Percentiles rank a stretch among this genome's conserved stretches.
These are phyloP conservation scores for Punctoribates punctum DNA, from an alignment of 2,888 invertebrate species.

Conservation along the genomic window DNA sequence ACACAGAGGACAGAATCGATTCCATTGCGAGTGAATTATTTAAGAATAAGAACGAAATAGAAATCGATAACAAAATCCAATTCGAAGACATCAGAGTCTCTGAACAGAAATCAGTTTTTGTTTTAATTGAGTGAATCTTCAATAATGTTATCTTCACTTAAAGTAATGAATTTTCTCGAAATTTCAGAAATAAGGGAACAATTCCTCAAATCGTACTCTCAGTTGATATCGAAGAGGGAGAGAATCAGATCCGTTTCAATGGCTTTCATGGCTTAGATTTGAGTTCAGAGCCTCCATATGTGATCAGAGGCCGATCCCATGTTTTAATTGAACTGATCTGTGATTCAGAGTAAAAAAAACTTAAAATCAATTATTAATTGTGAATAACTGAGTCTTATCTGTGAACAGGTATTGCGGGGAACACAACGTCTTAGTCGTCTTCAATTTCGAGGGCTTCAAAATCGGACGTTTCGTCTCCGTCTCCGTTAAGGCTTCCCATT, in stretches of 20 bases:
- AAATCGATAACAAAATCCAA: neutral
- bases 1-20: neutral
- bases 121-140: neutral
- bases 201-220: neutral
- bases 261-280: slow-evolving; percentile 5
- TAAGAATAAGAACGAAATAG: neutral
- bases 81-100: neutral
- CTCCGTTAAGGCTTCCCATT: neutral
- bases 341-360: neutral
- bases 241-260: neutral
- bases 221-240: neutral
- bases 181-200: neutral
- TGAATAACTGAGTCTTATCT: too few species aligned
- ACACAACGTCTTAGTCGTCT: neutral
- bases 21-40: neutral
- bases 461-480: neutral
- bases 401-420: slow-evolving; percentile 6
- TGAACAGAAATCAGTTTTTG: neutral
- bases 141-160: too few species aligned
- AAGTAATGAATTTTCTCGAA: neutral
- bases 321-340: neutral
- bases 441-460: neutral
- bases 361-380: too few species aligned
- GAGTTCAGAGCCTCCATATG: too few species aligned
- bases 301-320: neutral